Conservation (phyloP, 1,140 invertebrate species). For the Anastatus disparis region DNA sequence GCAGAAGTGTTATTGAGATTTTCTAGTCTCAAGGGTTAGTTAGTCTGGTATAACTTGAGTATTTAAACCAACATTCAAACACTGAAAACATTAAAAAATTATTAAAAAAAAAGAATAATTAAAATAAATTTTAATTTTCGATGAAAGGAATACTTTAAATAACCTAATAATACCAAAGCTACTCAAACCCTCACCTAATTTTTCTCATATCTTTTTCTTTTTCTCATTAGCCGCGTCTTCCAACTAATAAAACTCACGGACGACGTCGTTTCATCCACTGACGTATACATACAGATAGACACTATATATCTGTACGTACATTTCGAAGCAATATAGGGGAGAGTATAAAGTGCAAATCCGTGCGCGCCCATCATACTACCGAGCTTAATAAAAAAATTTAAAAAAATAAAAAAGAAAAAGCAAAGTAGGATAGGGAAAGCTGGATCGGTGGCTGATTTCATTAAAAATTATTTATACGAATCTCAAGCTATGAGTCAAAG, state of each 20-base stretch:
- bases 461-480: constrained; percentile 51
- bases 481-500: constrained; percentile 45
- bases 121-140: too few species aligned
- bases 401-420: background rate
- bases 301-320: too few species aligned
- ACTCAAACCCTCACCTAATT: background rate
- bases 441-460: constrained; percentile 41
- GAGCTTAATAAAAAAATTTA: too few species aligned
- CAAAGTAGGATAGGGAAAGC: too few species aligned
- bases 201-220: background rate
- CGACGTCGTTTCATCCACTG: too few species aligned
- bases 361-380: too few species aligned
- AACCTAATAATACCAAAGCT: background rate
- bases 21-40: background rate
- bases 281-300: too few species aligned
- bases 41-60: too few species aligned
- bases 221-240: background rate
- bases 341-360: background rate
- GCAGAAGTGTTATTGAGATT: background rate
- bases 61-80: too few species aligned
- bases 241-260: constrained; percentile 7
- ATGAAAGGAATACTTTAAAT: too few species aligned
- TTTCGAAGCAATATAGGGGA: background rate
- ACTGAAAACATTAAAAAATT: too few species aligned
- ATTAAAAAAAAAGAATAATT: too few species aligned